These are phyloP conservation scores for Drosophila koepferae DNA, from an alignment of 2,888 invertebrate species.

Conservation along the genomic window DNA sequence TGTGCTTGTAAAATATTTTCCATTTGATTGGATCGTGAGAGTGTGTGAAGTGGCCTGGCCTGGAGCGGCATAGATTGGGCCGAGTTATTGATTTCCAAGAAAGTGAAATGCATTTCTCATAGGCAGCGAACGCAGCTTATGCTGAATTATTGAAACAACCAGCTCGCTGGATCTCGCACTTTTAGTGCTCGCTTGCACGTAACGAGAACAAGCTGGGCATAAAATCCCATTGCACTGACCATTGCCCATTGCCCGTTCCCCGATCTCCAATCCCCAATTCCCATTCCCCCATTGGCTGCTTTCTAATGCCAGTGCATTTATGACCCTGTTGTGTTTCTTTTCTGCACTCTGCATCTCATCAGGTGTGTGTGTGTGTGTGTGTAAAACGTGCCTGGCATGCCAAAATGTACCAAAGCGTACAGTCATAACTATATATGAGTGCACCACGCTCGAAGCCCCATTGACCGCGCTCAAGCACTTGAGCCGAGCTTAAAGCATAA, in stretches of 20 bases:
- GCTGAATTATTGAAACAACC: slow-evolving; percentile 20
- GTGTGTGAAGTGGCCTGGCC: slow-evolving; percentile 43
- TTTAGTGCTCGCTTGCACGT: slow-evolving; percentile 40
- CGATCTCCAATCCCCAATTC: slow-evolving; percentile 20
- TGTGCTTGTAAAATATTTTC: slow-evolving; percentile 32
- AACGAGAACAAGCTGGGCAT: slow-evolving; percentile 68
- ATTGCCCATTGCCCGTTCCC: slow-evolving; percentile 6
- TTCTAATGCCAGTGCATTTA: slow-evolving; percentile 63
- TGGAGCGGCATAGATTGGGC: slow-evolving; percentile 43
- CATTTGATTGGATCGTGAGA: slow-evolving; percentile 52
- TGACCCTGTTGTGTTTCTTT: slow-evolving; percentile 65
- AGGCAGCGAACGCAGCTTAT: slow-evolving; percentile 9
- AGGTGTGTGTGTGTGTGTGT: slow-evolving; percentile 38
- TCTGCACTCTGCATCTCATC: slow-evolving; percentile 66
- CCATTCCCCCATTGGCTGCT: slow-evolving; percentile 43
- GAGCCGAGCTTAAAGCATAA: slow-evolving; percentile 43
- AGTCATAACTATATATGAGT: slow-evolving; percentile 49
- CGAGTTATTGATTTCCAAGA: slow-evolving; percentile 70
- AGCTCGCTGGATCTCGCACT: slow-evolving; percentile 26
- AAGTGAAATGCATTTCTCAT: slow-evolving; percentile 70
- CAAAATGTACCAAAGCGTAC: slow-evolving; percentile 54
- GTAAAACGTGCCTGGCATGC: slow-evolving; percentile 75
- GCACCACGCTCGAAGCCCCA: slow-evolving; percentile 28
- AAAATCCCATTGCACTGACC: slow-evolving; percentile 43
- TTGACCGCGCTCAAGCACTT: slow-evolving; percentile 40